Percentiles rank a stretch among this genome's conserved stretches.
Conservation (phyloP, 2,113 vertebrate species). For the Ciconia stormi region DNA sequence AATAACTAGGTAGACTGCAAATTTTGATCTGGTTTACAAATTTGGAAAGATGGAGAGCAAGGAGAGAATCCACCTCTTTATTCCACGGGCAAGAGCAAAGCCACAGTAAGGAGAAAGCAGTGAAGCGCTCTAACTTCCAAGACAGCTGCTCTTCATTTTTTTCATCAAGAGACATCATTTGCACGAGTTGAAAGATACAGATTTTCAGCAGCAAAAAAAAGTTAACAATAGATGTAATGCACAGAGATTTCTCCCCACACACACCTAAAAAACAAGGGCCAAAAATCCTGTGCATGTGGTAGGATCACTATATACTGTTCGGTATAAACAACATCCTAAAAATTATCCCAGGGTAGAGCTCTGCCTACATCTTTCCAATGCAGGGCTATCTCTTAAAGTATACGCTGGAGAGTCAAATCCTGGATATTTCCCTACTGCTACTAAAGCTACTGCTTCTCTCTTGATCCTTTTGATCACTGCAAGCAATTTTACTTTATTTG, state of each 20-base stretch:
- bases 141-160: background rate
- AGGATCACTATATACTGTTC: background rate
- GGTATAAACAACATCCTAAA: background rate
- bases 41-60: background rate
- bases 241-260: background rate
- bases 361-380: background rate
- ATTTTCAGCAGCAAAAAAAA: background rate
- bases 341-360: background rate
- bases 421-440: background rate
- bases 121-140: background rate
- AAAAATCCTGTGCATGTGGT: background rate
- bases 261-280: background rate
- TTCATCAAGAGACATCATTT: background rate
- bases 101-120: background rate
- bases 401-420: background rate
- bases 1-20: background rate
- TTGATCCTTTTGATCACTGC: background rate
- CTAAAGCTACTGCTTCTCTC: background rate
- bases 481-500: background rate
- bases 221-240: background rate
- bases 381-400: background rate
- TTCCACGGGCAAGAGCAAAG: background rate
- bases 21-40: background rate
- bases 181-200: background rate
- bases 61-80: background rate